These are phyloP conservation scores for Tolmerus cingulatus DNA, from an alignment of 2,888 invertebrate genomes.

Conservation along the genomic window DNA sequence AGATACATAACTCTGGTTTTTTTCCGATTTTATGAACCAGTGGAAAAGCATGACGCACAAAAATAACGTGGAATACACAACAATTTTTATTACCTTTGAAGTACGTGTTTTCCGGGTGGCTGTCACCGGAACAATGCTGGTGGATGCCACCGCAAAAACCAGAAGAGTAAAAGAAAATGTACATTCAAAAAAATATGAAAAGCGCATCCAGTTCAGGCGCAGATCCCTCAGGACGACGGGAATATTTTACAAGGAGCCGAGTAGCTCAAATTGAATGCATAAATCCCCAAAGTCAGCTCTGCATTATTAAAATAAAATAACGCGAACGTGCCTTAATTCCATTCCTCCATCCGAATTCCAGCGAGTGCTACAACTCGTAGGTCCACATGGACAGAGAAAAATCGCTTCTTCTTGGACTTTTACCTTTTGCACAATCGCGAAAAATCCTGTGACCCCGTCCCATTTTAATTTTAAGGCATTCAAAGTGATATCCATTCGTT, in stretches of 20 bases:
- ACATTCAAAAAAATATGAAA: neutral
- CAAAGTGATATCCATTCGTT: neutral
- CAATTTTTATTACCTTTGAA: constrained; percentile 9
- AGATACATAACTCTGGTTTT: neutral
- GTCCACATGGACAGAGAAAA: neutral
- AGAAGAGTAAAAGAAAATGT: neutral
- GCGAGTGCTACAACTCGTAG: neutral
- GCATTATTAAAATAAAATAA: neutral
- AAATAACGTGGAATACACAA: neutral
- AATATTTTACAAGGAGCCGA: neutral
- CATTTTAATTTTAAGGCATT: neutral
- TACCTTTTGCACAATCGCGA: neutral
- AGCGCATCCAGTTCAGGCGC: neutral
- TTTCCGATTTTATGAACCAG: neutral
- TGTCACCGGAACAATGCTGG: neutral
- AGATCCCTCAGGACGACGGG: neutral
- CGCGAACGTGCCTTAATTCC: neutral
- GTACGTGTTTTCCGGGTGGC: neutral
- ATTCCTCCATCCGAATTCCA: neutral
- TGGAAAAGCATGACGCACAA: neutral
- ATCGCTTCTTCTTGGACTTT: neutral
- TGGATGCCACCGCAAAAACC: neutral
- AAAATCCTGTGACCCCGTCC: neutral
- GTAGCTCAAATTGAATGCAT: neutral
- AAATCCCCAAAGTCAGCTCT: neutral